These are phyloP conservation scores for Montipora capricornis DNA, from an alignment of 64 coral and sea anemone species.

Conservation along the genomic window DNA sequence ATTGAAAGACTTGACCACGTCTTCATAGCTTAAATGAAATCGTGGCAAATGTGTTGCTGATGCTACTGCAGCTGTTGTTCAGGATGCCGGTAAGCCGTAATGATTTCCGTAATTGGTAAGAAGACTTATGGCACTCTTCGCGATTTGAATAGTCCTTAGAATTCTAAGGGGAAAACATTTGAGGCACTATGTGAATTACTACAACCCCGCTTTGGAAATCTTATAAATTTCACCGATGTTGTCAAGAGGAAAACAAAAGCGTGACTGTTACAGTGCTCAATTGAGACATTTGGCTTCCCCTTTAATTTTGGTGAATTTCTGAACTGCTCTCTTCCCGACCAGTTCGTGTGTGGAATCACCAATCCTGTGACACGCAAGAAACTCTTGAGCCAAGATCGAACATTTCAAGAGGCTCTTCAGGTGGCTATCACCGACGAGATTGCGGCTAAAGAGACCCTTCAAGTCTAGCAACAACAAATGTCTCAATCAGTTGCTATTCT, in stretches of 20 bases:
- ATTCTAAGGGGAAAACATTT: conserved; percentile 60
- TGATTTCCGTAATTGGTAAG: not conserved
- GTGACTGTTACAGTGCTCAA: not conserved
- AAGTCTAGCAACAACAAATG: conserved; percentile 5
- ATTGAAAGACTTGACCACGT: conserved; percentile 30
- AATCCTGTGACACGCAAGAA: conserved; percentile 66
- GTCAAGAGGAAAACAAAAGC: conserved; percentile 57
- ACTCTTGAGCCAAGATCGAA: conserved; percentile 57
- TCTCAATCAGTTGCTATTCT: not conserved
- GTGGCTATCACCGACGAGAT: conserved; percentile 72
- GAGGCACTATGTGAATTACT: conserved; percentile 52
- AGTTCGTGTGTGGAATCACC: conserved; percentile 68
- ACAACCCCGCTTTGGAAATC: conserved; percentile 5
- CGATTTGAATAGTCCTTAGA: conserved; percentile 28
- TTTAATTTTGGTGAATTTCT: conserved; percentile 71
- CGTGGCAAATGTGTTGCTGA: not conserved
- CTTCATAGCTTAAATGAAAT: not conserved
- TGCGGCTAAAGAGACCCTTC: conserved; percentile 46
- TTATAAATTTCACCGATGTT: conserved; percentile 63
- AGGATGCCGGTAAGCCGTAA: not conserved
- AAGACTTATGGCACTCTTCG: conserved; percentile 33
- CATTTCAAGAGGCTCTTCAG: conserved; percentile 47
- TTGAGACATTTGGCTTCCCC: conserved; percentile 38
- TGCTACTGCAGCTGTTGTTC: not conserved
- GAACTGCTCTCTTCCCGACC: not conserved